Evolutionary conservation across 2,888 invertebrate species (phyloP), one percentile per base, ranked within the genome.

Genomic region (Amorpha juglandis): DNA sequence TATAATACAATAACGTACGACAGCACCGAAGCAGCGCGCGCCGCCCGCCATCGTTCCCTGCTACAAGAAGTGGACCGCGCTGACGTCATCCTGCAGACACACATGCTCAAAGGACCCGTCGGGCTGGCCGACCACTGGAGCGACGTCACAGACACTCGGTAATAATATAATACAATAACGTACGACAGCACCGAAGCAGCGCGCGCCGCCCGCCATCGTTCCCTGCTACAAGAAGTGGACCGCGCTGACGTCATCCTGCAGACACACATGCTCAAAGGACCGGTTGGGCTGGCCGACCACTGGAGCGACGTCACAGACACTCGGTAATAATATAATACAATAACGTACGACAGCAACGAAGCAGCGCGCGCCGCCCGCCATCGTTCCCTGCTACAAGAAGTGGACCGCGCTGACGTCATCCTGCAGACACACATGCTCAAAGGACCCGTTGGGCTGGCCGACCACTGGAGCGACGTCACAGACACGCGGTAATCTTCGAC

Each of bases 211-310:
- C 94, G 94, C 62, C 95, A 95, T 82, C 95, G 95, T 62, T 91
- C 94, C 70, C 81, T 96, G 67, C 86, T 97, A 70, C 90, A 95
- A 74, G 95, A 96, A 70, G 95, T 96, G 69, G 95, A 95, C 78
- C 93, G 94, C 63, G 95, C 95, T 0, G 97, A 97, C 87, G 93
- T 94, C 68, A 95, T 96, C 74, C 82, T 97, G 68, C 95, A 96
- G 78, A 94, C 94, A 76, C 94, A 96, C 73, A 89, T 95, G 65
- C 93, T 94, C 76, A 91, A 94, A 11, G 95, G 95, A 0, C 93
- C 94, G 58, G 73, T 86, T 1, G 84, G 84, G 0, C 88, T 96
- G 58, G 89, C 95, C 16, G 86, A 94, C 66, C 94, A 95, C 77
- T 97, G 97, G 97, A 89, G 92, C 0, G 94, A 95, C 68, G 95